Conservation (phyloP, 30 jellyfish, hydroid and myxozoan genomes). For the Aurelia sp. region DNA sequence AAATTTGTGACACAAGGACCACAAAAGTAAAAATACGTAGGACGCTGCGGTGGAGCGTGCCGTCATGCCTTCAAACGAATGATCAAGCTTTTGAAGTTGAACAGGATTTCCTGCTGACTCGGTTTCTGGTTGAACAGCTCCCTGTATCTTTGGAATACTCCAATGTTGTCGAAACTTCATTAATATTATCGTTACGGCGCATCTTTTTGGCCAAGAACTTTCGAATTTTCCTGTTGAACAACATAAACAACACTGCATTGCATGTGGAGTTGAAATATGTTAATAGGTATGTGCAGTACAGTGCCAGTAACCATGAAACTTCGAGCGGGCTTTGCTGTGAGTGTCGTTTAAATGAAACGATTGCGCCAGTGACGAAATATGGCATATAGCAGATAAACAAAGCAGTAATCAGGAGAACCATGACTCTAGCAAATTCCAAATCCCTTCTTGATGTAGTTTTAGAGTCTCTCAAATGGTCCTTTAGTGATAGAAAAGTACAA, state of each 20-base stretch:
- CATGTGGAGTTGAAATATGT: constrained; percentile 56
- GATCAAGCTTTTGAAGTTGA: too few relatives aligned
- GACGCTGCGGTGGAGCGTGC: too few relatives aligned
- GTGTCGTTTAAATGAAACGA: constrained; percentile 34
- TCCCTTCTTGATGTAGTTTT: not conserved
- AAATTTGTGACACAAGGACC: too few relatives aligned
- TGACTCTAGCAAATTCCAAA: not conserved
- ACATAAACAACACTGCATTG: constrained; percentile 45
- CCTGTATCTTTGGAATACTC: too few relatives aligned
- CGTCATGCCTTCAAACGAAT: too few relatives aligned
- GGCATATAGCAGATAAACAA: constrained; percentile 40
- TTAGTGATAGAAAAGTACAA: not conserved
- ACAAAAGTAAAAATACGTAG: too few relatives aligned
- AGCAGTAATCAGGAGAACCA: not conserved
- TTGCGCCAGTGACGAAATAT: constrained; percentile 46
- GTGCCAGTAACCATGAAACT: constrained; percentile 24
- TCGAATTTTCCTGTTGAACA: constrained; percentile 59
- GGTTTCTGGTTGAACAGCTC: too few relatives aligned
- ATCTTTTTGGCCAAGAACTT: not conserved
- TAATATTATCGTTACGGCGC: too few relatives aligned
- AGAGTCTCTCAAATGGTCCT: not conserved
- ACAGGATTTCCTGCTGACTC: too few relatives aligned
- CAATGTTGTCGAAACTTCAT: too few relatives aligned
- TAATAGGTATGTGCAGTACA: constrained; percentile 56
- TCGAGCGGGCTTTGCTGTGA: constrained; percentile 13